A percentile compares a stretch with the other conserved stretches of the same genome.
phyloP scores from a whole-genome alignment of 2,797 vertebrate species.

The Tragelaphus eurycerus region DNA sequence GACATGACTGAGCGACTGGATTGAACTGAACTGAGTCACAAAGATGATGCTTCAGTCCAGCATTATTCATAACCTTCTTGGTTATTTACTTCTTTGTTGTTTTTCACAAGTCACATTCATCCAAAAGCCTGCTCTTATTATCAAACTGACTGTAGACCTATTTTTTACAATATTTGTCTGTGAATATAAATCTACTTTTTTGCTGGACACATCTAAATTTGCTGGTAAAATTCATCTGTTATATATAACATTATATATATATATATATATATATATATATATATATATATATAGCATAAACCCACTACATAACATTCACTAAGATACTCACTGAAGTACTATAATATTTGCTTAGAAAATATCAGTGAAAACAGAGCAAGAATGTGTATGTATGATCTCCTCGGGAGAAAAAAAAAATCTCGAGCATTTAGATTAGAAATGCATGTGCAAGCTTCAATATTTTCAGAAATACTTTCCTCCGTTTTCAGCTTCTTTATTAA shows the following conservation, averaged over 20 bases:
- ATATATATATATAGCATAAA: conserved; percentile 21
- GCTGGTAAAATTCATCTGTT: neutral
- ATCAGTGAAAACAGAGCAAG: neutral
- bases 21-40: neutral
- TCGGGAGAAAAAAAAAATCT: neutral
- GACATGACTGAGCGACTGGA: too few species aligned
- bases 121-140: neutral
- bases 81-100: neutral
- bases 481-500: conserved; percentile 58
- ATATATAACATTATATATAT: neutral
- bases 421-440: conserved; percentile 17
- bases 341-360: conserved; percentile 49
- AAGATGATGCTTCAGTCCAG: neutral
- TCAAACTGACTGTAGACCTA: neutral
- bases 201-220: neutral
- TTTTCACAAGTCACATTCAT: neutral
- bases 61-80: neutral
- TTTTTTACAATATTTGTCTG: neutral
- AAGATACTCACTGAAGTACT: neutral
- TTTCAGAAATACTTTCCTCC: conserved; percentile 38
- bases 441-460: neutral
- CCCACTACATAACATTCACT: neutral
- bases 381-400: neutral
- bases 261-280: neutral
- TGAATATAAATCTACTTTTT: neutral